Evolutionary conservation across 2,888 invertebrate genomes (phyloP).

Genomic region (Lysandra coridon): DNA sequence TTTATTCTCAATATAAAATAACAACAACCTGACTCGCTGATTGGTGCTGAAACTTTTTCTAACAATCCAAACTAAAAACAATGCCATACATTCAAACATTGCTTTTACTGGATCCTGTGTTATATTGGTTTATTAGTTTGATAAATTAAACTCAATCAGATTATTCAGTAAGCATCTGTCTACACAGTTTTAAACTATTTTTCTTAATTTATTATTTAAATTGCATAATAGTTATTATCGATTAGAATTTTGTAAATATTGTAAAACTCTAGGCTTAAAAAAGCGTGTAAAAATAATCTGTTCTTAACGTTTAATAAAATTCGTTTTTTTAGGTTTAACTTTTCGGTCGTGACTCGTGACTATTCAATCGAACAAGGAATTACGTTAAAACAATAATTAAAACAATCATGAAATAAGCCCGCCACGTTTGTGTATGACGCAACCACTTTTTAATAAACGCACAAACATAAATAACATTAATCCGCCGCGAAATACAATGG

Average conservation of each 20-base stretch:
- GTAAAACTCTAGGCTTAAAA: background rate
- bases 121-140: background rate
- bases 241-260: background rate
- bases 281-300: background rate
- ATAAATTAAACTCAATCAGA: background rate
- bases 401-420: background rate
- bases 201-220: no score
- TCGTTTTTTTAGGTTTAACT: background rate
- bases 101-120: background rate
- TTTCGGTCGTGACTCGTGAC: background rate
- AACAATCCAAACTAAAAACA: constrained; percentile 30
- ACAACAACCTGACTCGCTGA: constrained; percentile 31
- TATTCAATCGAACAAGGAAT: background rate
- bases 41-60: constrained; percentile 27
- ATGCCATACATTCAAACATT: constrained; percentile 19
- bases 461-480: constrained; percentile 33
- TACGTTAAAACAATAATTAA: background rate
- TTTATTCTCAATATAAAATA: constrained; percentile 22
- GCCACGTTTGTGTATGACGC: constrained; percentile 2
- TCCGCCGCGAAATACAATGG: constrained; percentile 13
- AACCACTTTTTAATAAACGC: constrained; percentile 31
- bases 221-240: background rate
- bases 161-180: background rate
- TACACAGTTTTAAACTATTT: background rate
- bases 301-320: no score